Evolutionary conservation across 2,797 vertebrate genomes (phyloP).

Genomic region (Jordanella pulchra): DNA sequence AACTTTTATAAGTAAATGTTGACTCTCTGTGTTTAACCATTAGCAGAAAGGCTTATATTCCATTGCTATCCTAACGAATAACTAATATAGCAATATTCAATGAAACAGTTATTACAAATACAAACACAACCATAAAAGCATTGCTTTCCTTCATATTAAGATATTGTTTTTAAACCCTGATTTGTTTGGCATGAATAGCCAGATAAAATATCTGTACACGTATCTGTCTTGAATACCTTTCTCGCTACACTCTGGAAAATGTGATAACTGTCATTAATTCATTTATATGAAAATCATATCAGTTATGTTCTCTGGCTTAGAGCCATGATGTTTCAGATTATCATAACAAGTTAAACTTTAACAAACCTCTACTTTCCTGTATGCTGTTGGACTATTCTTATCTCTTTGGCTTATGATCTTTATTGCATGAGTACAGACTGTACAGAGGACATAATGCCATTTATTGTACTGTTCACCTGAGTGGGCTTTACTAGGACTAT

Average conservation of each 20-base stretch:
- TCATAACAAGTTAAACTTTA: slow-evolving; percentile 61
- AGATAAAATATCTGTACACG: slow-evolving; percentile 9
- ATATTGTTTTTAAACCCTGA: not conserved
- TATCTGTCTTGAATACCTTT: slow-evolving; percentile 18
- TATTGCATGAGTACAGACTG: slow-evolving; percentile 14
- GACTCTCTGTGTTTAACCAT: not conserved
- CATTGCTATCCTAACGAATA: not conserved
- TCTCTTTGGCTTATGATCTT: slow-evolving; percentile 20
- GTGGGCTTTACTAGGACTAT: not conserved
- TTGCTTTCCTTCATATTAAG: not conserved
- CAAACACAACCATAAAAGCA: not conserved
- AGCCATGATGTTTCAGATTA: slow-evolving; percentile 18
- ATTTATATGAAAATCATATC: slow-evolving; percentile 35
- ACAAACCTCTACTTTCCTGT: slow-evolving; percentile 45
- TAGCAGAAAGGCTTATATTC: not conserved
- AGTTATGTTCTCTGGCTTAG: slow-evolving; percentile 39
- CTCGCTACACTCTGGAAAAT: slow-evolving; percentile 1
- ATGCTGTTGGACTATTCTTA: slow-evolving; percentile 23
- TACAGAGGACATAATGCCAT: slow-evolving; percentile 20
- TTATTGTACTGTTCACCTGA: slow-evolving; percentile 4
- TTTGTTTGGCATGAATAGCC: not conserved
- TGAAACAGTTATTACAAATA: not conserved
- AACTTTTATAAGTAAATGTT: not conserved
- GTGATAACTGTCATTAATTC: slow-evolving; percentile 6
- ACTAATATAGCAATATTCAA: not conserved